A percentile compares a stretch with the other conserved stretches of the same genome.
Evolutionary conservation across 92 coral and sea anemone genomes (phyloP).

Genomic region (Zoanthus sansibaricus): DNA sequence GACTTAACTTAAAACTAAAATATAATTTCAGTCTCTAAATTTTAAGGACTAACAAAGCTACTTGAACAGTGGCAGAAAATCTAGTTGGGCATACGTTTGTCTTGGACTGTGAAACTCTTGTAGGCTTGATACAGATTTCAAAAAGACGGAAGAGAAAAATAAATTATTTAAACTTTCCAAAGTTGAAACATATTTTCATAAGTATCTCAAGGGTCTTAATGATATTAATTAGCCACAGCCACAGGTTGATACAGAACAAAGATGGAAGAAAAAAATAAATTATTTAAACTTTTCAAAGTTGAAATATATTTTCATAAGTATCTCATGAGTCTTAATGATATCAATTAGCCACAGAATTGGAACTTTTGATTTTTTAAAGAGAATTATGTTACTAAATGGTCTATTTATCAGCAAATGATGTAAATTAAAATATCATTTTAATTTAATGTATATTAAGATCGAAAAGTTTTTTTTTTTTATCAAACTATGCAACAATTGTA

Average conservation of each 20-base stretch:
- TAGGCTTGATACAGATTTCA: not conserved
- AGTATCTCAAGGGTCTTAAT: not conserved
- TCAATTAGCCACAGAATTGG: not conserved
- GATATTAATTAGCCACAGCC: too few relatives aligned
- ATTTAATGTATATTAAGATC: not conserved
- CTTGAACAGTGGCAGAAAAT: too few relatives aligned
- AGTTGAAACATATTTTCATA: not conserved
- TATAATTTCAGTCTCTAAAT: too few relatives aligned
- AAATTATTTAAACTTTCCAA: not conserved
- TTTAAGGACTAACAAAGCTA: too few relatives aligned
- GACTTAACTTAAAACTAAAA: too few relatives aligned
- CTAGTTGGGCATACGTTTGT: too few relatives aligned
- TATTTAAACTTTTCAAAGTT: not conserved
- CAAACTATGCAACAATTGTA: too few relatives aligned
- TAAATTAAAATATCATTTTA: too few relatives aligned
- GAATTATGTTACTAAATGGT: not conserved
- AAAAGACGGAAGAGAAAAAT: not conserved
- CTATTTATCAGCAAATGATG: not conserved
- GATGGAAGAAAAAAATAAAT: not conserved
- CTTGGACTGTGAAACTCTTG: too few relatives aligned
- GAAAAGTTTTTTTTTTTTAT: too few relatives aligned
- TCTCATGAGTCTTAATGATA: not conserved
- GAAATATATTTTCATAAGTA: not conserved
- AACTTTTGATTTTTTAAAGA: not conserved
- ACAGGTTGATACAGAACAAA: not conserved